Conservation (phyloP, 2,797 vertebrate species). For the Takifugu rubripes region DNA sequence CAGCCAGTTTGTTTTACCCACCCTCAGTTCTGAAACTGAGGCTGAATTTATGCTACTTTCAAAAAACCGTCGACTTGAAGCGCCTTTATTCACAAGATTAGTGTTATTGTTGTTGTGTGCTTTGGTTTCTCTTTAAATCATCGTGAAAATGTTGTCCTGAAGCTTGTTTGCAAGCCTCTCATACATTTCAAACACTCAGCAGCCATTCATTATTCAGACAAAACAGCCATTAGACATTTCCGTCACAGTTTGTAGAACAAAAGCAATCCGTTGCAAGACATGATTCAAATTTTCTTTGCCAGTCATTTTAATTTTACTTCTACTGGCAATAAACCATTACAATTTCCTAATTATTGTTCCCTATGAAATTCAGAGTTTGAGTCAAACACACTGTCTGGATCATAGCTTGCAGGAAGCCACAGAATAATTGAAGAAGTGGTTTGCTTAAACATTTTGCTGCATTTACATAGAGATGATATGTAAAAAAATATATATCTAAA, state of each 20-base stretch:
- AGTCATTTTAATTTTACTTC: constrained; percentile 46
- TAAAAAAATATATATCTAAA: constrained; percentile 31
- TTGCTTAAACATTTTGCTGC: constrained; percentile 40
- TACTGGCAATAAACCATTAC: constrained; percentile 52
- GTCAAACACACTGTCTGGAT: constrained; percentile 33
- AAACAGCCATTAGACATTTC: constrained; percentile 3
- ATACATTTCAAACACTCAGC: too few species aligned
- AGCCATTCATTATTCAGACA: constrained; percentile 18
- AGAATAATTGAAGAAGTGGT: constrained; percentile 54
- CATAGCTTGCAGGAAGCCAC: constrained; percentile 29
- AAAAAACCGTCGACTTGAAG: too few species aligned
- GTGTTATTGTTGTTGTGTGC: neutral
- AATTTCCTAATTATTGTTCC: constrained; percentile 55
- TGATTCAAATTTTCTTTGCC: constrained; percentile 44
- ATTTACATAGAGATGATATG: constrained; percentile 41
- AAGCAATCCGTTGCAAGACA: constrained; percentile 40
- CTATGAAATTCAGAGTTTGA: constrained; percentile 42
- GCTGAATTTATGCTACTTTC: too few species aligned
- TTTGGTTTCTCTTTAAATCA: neutral
- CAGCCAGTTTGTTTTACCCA: too few species aligned
- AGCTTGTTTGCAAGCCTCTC: neutral
- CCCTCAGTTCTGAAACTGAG: too few species aligned
- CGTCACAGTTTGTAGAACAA: constrained; percentile 22
- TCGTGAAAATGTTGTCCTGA: neutral
- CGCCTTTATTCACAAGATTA: neutral